phyloP scores from a whole-genome alignment of 2,888 invertebrate species.

The Lepidonotus clava region DNA sequence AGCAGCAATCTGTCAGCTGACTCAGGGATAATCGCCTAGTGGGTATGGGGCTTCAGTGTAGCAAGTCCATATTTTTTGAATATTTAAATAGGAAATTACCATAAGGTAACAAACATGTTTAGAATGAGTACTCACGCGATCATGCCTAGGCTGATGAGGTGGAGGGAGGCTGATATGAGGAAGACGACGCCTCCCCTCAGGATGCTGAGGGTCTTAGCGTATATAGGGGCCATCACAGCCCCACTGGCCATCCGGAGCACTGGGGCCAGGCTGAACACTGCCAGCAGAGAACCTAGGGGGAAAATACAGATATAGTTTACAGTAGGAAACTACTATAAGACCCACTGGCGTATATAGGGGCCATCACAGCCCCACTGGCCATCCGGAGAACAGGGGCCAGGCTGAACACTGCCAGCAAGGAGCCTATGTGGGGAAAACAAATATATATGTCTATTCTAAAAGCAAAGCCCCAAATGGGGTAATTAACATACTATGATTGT shows the following conservation, averaged over 20 bases:
- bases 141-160: slow-evolving; percentile 29
- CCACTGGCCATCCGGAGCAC: slow-evolving; percentile 25
- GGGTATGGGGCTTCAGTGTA: too few species aligned
- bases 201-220: not conserved
- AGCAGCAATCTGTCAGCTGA: too few species aligned
- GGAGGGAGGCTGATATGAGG: not conserved
- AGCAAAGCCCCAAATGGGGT: too few species aligned
- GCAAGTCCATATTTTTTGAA: too few species aligned
- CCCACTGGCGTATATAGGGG: not conserved
- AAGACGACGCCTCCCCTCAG: not conserved
- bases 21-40: too few species aligned
- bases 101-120: too few species aligned
- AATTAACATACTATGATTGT: too few species aligned
- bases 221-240: not conserved
- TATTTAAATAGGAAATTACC: too few species aligned
- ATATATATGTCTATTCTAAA: too few species aligned
- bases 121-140: slow-evolving; percentile 3
- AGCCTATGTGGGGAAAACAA: not conserved
- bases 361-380: not conserved
- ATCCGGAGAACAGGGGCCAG: slow-evolving; percentile 16
- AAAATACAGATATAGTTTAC: too few species aligned
- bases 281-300: slow-evolving; percentile 1
- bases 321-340: too few species aligned
- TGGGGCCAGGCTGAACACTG: slow-evolving; percentile 11
- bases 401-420: slow-evolving; percentile 3